Conservation (phyloP, 2,888 invertebrate species). For the Julus scandinavius region DNA sequence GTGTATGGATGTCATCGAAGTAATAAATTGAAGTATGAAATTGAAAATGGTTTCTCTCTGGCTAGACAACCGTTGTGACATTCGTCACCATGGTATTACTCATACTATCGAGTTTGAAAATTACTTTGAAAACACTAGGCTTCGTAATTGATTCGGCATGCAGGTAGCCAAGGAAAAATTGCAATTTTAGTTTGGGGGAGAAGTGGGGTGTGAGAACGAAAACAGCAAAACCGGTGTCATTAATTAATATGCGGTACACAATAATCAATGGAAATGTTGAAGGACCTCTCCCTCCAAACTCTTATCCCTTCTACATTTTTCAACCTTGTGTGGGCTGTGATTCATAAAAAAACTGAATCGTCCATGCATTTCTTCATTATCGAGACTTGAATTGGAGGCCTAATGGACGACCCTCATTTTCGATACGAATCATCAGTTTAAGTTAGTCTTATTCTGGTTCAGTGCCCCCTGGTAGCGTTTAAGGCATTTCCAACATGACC, state of each 20-base stretch:
- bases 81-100: background rate
- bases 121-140: background rate
- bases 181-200: background rate
- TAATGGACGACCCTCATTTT: too few species aligned
- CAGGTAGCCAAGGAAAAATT: background rate
- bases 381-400: too few species aligned
- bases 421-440: too few species aligned
- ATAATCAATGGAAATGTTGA: background rate
- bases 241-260: background rate
- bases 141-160: background rate
- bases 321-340: background rate
- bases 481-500: too few species aligned
- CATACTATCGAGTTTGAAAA: background rate
- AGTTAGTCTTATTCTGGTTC: too few species aligned
- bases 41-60: too few species aligned
- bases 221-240: background rate
- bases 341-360: background rate
- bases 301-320: background rate
- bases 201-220: background rate
- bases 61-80: too few species aligned
- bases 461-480: too few species aligned
- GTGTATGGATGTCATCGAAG: background rate
- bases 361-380: background rate
- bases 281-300: background rate
- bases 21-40: background rate